Conservation (phyloP, 2,113 vertebrate species). For the Strix uralensis region DNA sequence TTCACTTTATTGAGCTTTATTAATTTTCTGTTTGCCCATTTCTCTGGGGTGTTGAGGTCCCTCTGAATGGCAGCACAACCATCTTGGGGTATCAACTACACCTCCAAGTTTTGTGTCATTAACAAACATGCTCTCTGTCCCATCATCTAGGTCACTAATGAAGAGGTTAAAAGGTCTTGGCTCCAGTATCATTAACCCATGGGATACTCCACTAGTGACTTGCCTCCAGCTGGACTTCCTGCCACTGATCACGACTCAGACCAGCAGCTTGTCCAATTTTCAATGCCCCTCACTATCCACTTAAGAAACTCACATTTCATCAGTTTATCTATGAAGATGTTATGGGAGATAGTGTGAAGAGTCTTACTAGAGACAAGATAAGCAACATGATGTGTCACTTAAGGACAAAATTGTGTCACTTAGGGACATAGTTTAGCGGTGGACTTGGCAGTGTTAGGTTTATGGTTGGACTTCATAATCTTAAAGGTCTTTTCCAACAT, state of each 20-base stretch:
- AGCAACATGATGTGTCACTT: neutral
- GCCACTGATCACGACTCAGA: neutral
- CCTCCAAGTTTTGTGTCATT: neutral
- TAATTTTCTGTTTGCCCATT: neutral
- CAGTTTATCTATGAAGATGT: neutral
- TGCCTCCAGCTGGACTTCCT: neutral
- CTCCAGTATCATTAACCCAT: too few relatives aligned
- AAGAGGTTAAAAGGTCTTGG: neutral
- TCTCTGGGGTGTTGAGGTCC: neutral
- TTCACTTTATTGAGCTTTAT: neutral
- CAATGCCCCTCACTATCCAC: neutral
- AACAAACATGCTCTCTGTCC: neutral
- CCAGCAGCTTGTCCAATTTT: neutral
- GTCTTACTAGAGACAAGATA: neutral
- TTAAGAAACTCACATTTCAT: neutral
- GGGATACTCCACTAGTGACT: neutral
- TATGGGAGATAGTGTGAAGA: neutral
- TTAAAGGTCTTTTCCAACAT: neutral
- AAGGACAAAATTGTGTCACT: neutral
- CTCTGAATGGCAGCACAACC: neutral
- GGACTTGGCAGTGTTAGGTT: too few relatives aligned
- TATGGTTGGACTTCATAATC: too few relatives aligned
- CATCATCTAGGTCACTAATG: neutral
- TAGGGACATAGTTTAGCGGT: neutral
- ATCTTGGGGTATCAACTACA: neutral